These are phyloP conservation scores for Xiphydria camelus DNA, from an alignment of 2,888 invertebrate genomes.

Conservation along the genomic window DNA sequence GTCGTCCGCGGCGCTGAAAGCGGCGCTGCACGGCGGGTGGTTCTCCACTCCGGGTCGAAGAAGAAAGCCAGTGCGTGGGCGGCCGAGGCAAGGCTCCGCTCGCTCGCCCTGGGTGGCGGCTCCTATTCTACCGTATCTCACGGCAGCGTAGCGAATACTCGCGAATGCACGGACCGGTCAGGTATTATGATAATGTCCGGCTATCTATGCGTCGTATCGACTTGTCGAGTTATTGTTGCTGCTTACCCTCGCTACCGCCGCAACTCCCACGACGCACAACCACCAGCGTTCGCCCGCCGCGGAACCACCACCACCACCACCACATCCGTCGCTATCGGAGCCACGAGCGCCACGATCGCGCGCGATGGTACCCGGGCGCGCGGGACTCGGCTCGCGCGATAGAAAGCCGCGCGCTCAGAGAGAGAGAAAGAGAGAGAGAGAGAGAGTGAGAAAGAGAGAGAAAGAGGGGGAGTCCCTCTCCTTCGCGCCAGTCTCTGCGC, in stretches of 20 bases:
- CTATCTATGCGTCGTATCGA: constrained; percentile 45
- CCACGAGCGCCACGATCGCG: constrained; percentile 7
- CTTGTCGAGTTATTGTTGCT: constrained; percentile 44
- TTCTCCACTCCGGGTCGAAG: background rate
- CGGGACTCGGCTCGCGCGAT: background rate
- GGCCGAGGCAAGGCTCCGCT: constrained; percentile 17
- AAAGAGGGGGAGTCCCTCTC: too few relatives aligned
- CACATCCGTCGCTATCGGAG: too few relatives aligned
- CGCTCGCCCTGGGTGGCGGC: constrained; percentile 35
- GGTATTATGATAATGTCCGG: constrained; percentile 41
- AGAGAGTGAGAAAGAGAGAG: too few relatives aligned
- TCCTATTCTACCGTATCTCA: constrained; percentile 28
- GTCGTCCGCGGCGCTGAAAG: constrained; percentile 12
- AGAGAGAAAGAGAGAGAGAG: too few relatives aligned
- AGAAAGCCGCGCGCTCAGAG: too few relatives aligned
- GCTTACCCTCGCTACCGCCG: constrained; percentile 23
- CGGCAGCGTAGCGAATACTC: constrained; percentile 20
- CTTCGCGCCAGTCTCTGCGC: background rate
- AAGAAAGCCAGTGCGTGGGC: constrained; percentile 27
- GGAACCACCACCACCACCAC: constrained; percentile 13
- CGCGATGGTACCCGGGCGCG: constrained; percentile 6
- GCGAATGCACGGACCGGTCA: constrained; percentile 31
- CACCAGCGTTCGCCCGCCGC: too few relatives aligned
- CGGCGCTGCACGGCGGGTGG: constrained; percentile 19
- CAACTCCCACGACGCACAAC: constrained; percentile 9